phyloP scores from a whole-genome alignment of 2,888 invertebrate species.

The Brachyptera risi region DNA sequence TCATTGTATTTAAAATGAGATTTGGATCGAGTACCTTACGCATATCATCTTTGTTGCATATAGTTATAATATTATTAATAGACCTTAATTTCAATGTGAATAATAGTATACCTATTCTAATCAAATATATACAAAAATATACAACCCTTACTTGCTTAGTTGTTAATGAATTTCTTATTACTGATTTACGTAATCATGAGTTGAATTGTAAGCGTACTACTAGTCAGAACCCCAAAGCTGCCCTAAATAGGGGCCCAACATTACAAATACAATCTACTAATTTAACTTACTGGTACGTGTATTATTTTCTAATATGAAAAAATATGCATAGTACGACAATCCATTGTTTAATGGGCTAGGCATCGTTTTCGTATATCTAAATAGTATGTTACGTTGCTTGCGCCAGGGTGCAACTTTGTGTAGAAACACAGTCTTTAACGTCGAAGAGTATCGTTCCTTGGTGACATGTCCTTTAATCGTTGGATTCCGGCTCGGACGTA shows the following conservation, averaged over 20 bases:
- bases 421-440: neutral
- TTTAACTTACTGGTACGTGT: no score
- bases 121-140: slow-evolving; percentile 27
- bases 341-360: neutral
- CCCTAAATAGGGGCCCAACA: slow-evolving; percentile 1
- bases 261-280: slow-evolving; percentile 12
- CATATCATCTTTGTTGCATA: neutral
- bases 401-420: no score
- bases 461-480: slow-evolving; percentile 38
- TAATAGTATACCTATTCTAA: slow-evolving; percentile 8
- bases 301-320: no score
- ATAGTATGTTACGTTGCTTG: neutral
- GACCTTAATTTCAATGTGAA: neutral
- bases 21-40: slow-evolving; percentile 2
- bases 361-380: neutral
- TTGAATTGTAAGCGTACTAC: neutral
- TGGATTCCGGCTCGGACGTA: slow-evolving; percentile 73
- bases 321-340: neutral
- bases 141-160: slow-evolving; percentile 20
- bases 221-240: neutral
- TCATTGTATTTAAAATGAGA: neutral
- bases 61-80: neutral
- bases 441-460: neutral
- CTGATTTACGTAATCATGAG: neutral
- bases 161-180: neutral